Base-by-base conservation (phyloP, 2,797 vertebrate species). In the Gymnoscopelus braueri region DNA sequence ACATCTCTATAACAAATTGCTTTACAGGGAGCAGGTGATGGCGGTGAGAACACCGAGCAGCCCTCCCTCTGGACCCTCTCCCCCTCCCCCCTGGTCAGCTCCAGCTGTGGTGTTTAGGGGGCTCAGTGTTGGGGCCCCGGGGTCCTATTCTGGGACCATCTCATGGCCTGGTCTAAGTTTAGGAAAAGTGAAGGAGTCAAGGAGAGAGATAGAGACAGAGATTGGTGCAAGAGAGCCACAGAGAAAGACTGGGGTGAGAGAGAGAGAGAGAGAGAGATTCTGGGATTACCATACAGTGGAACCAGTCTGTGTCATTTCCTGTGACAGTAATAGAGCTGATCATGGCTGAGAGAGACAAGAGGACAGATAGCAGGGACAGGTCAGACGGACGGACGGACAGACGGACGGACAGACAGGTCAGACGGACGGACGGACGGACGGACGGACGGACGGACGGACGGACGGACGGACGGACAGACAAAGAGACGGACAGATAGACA, bases 1-100 rank as follows among this genome's bases (percentile, higher is more conserved):
- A 92, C 90, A 92, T 88, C 89, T 88, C 86, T 72, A 76, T 91
- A 90, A 92, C 89, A 92, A 88, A 92, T 85, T 87, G 88, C 86
- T 91, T 90, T 88, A 83, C 77, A 77, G 79, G 72, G 79, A 90
- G 84, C 85, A 89, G 90, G 87, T 89, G 87, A 90, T 72, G 72
- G 80, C 29, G 69, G 83, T 35, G 74, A 80, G 77, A 89, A 77
- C 82, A 65, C 74, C 77, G 67, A 70, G 75, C 81, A 69, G 19
- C n/a, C 23, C 8, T 8, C 65, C 23, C 54, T 74, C 77, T 50
- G 35, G 59, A 19, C 68, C 72, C 79, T 76, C 78, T 55, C 71
- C 57, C 19, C 15, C 50, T 12, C 10, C 48, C 5, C 35, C 64
- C 80, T 74, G 84, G 78, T 73, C 69, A 73, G 82, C 84, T 91